Conservation (phyloP, 2,113 vertebrate species). For the Pterocles burchelli region DNA sequence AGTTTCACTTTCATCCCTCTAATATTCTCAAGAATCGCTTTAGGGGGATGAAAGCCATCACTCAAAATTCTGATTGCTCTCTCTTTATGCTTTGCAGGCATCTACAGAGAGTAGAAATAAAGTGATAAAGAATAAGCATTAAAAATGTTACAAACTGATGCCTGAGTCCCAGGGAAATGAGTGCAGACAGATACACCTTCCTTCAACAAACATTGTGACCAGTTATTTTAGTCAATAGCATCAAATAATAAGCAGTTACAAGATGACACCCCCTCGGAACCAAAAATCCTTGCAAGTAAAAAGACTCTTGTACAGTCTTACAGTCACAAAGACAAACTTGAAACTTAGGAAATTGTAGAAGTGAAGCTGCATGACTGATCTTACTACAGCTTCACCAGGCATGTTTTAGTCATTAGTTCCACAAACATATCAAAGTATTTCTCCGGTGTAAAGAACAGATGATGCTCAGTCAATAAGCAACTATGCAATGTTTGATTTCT, state of each 20-base stretch:
- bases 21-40: neutral
- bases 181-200: neutral
- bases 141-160: neutral
- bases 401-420: neutral
- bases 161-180: neutral
- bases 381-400: neutral
- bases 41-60: neutral
- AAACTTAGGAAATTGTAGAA: neutral
- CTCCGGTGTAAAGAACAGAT: neutral
- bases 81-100: neutral
- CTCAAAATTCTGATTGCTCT: neutral
- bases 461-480: neutral
- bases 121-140: neutral
- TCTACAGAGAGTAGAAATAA: neutral
- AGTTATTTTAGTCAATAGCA: neutral
- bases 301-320: neutral
- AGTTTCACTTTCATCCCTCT: slow-evolving; percentile 11
- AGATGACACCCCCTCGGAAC: neutral
- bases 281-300: neutral
- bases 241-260: neutral
- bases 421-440: neutral
- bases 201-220: neutral
- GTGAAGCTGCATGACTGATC: neutral
- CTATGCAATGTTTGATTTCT: neutral
- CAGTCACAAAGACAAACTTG: neutral